A percentile compares a stretch with the other conserved stretches of the same genome.
Evolutionary conservation across 53 echinoderm and acorn worm genomes (phyloP).

Genomic region (Antedon mediterranea): DNA sequence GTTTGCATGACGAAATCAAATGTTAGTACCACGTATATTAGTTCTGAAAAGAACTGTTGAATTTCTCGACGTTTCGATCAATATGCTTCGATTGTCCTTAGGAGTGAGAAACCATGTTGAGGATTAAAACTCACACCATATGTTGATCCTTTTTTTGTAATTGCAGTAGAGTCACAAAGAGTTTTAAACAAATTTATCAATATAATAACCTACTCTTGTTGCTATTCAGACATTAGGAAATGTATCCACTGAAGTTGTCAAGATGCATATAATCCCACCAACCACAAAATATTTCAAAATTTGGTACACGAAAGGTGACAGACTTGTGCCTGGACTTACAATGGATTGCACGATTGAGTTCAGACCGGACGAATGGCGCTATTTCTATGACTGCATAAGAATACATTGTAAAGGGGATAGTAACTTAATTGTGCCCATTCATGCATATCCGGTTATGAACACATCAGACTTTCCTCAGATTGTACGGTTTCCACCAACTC

Average conservation of each 20-base stretch:
- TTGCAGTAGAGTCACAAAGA: too few species aligned
- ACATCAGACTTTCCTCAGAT: conserved; percentile 63
- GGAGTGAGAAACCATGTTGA: too few species aligned
- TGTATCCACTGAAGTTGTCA: conserved; percentile 79
- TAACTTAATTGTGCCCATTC: conserved; percentile 67
- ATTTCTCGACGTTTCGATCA: too few species aligned
- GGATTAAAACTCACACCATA: too few species aligned
- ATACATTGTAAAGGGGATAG: conserved; percentile 94
- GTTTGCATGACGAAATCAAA: too few species aligned
- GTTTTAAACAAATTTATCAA: too few species aligned
- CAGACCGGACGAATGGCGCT: conserved; percentile 85
- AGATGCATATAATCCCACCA: conserved; percentile 90
- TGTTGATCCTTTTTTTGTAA: too few species aligned
- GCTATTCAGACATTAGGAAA: conserved; percentile 45
- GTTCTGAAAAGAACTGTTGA: too few species aligned
- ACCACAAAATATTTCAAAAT: conserved; percentile 70
- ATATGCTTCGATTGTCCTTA: too few species aligned
- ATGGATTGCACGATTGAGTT: conserved; percentile 87
- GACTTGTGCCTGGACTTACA: conserved; percentile 78
- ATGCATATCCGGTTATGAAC: conserved; percentile 79
- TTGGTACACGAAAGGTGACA: conserved; percentile 80
- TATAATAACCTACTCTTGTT: too few species aligned
- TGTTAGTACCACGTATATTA: too few species aligned
- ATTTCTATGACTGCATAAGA: conserved; percentile 92
- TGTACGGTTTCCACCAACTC: conserved; percentile 68